Conservation (phyloP, 2,797 vertebrate species). For the Bradypodion pumilum region DNA sequence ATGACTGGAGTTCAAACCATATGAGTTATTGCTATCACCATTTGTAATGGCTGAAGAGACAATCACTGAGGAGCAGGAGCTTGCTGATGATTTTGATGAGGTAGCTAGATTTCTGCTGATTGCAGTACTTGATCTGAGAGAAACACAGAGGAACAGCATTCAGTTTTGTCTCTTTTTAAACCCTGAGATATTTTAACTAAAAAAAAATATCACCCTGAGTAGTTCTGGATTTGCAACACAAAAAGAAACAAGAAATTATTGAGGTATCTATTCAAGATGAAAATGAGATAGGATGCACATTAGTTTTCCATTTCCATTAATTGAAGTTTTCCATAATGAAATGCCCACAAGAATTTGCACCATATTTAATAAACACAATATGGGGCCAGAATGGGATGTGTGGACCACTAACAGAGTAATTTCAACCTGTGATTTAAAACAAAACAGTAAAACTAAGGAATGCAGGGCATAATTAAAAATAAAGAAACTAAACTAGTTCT, state of each 20-base stretch:
- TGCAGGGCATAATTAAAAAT: too few species aligned
- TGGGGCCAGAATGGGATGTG: too few species aligned
- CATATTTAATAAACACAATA: not conserved
- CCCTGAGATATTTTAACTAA: not conserved
- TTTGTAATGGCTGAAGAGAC: constrained; percentile 91
- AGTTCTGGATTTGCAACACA: constrained; percentile 28
- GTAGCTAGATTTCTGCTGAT: constrained; percentile 93
- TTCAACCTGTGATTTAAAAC: too few species aligned
- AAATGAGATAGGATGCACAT: not conserved
- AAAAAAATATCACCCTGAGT: constrained; percentile 11
- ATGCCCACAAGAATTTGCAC: not conserved
- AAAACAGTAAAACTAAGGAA: too few species aligned
- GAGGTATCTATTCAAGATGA: not conserved
- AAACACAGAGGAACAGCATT: constrained; percentile 60
- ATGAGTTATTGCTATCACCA: constrained; percentile 89
- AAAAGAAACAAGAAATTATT: not conserved
- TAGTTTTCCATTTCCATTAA: not conserved
- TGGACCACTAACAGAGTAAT: too few species aligned
- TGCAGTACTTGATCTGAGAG: constrained; percentile 88
- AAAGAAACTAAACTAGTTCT: too few species aligned
- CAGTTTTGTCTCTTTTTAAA: constrained; percentile 30
- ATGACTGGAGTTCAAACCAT: constrained; percentile 86
- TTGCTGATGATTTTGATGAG: constrained; percentile 89
- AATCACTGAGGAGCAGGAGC: constrained; percentile 87
- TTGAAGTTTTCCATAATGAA: not conserved